A percentile compares a stretch with the other conserved stretches of the same genome.
Evolutionary conservation across 2,797 vertebrate species (phyloP).

Genomic region (Eutrigla gurnardus): DNA sequence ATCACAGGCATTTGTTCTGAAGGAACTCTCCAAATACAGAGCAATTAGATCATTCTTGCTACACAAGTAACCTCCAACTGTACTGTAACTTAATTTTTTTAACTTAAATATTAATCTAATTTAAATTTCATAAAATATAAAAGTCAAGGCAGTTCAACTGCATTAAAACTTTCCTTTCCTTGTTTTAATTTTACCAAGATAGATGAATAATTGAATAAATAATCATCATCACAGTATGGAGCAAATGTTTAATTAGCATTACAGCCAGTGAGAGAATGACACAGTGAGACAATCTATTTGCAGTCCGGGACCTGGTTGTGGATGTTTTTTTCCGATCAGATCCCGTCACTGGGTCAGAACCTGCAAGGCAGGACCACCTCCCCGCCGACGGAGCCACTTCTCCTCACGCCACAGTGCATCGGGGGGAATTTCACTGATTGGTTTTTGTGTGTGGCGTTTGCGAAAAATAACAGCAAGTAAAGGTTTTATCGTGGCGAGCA

Average conservation of each 20-base stretch:
- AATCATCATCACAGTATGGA: slow-evolving; percentile 9
- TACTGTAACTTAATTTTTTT: too few relatives aligned
- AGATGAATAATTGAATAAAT: background rate
- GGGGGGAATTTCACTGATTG: slow-evolving; percentile 32
- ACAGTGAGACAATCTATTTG: slow-evolving; percentile 30
- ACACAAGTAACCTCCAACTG: too few relatives aligned
- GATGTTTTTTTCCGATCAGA: slow-evolving; percentile 42
- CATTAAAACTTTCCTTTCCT: background rate
- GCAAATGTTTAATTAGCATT: slow-evolving; percentile 7
- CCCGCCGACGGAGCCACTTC: slow-evolving; percentile 7
- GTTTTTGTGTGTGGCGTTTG: slow-evolving; percentile 35
- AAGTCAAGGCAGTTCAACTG: background rate
- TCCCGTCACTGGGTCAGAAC: slow-evolving; percentile 27
- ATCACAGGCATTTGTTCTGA: slow-evolving; percentile 1
- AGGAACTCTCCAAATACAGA: background rate
- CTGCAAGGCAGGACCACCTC: slow-evolving; percentile 14
- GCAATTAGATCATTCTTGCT: background rate
- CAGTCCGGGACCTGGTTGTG: slow-evolving; percentile 19
- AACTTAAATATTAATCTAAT: too few relatives aligned
- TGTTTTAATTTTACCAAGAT: background rate
- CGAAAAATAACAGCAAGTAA: slow-evolving; percentile 52
- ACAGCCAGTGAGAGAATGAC: slow-evolving; percentile 20
- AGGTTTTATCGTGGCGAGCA: slow-evolving; percentile 68
- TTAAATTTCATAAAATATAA: too few relatives aligned
- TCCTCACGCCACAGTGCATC: slow-evolving; percentile 27